These are phyloP conservation scores for Laspeyria flexula DNA, from an alignment of 2,888 invertebrate species.

Conservation along the genomic window DNA sequence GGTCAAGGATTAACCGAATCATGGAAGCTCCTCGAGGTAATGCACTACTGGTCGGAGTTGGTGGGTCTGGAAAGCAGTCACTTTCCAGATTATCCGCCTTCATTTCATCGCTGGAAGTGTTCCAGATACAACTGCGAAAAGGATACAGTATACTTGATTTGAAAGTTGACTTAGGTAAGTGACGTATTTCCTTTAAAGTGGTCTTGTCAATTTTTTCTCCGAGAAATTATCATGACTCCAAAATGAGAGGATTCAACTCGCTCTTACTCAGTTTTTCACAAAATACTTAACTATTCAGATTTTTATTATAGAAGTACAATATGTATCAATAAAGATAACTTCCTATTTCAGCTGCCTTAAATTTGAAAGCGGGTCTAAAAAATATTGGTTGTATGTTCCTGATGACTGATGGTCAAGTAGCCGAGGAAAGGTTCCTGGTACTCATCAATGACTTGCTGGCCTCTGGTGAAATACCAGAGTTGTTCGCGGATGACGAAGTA, in stretches of 20 bases:
- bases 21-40: constrained; percentile 96
- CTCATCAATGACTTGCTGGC: constrained; percentile 97
- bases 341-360: constrained; percentile 88
- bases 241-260: too few species aligned
- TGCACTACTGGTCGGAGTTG: constrained; percentile 96
- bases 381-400: constrained; percentile 94
- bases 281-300: too few species aligned
- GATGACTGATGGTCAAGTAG: constrained; percentile 97
- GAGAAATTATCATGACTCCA: too few species aligned
- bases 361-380: constrained; percentile 95
- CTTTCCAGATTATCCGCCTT: constrained; percentile 95
- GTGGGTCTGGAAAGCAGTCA: constrained; percentile 98
- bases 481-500: constrained; percentile 95
- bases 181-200: neutral
- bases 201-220: too few species aligned
- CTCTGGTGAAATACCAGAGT: constrained; percentile 96
- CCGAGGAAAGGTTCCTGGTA: constrained; percentile 96
- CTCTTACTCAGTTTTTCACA: too few species aligned
- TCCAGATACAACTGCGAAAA: constrained; percentile 96
- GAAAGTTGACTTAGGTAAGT: constrained; percentile 87
- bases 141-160: constrained; percentile 94
- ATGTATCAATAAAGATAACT: too few species aligned
- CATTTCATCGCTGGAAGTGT: constrained; percentile 96
- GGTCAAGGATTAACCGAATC: constrained; percentile 93
- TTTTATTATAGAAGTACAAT: too few species aligned